Percentiles rank a stretch among this genome's conserved stretches.
phyloP scores from a whole-genome alignment of 2,113 vertebrate species.

The Nerophis lumbriciformis region DNA sequence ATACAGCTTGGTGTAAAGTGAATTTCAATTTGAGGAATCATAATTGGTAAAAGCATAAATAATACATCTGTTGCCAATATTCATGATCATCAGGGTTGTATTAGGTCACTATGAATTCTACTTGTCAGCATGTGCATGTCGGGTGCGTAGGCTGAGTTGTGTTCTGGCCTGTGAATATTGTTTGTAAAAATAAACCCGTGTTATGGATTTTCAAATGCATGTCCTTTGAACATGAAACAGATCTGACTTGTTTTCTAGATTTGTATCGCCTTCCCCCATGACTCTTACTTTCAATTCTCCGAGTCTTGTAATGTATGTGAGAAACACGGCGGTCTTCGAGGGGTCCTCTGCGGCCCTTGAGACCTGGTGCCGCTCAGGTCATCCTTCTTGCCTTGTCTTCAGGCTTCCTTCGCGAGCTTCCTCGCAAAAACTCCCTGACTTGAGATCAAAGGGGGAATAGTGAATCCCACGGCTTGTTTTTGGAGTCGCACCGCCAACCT shows the following conservation, averaged over 20 bases:
- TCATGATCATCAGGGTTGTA: too few species aligned
- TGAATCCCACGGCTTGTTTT: conserved; percentile 34
- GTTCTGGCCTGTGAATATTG: not conserved
- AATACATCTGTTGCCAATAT: too few species aligned
- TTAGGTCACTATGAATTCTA: too few species aligned
- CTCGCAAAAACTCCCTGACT: conserved; percentile 37
- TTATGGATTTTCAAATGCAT: conserved; percentile 8
- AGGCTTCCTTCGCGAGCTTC: conserved; percentile 29
- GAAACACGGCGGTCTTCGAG: conserved; percentile 1
- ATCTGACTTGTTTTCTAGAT: conserved; percentile 22
- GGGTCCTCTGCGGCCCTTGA: conserved; percentile 13
- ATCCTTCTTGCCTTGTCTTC: conserved; percentile 35
- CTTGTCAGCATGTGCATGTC: too few species aligned
- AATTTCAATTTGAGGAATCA: too few species aligned
- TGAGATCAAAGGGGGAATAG: conserved; percentile 50
- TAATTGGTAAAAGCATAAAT: too few species aligned
- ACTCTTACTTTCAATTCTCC: conserved; percentile 9
- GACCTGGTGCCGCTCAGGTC: conserved; percentile 23
- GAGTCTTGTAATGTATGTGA: conserved; percentile 13
- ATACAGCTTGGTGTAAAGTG: too few species aligned
- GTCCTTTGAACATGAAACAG: conserved; percentile 14
- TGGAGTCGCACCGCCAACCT: conserved; percentile 25
- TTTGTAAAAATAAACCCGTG: not conserved
- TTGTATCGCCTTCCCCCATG: conserved; percentile 17
- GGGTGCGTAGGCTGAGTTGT: not conserved